Base-by-base conservation (phyloP, 1,140 invertebrate species). In the Dinothrombium tinctorium region DNA sequence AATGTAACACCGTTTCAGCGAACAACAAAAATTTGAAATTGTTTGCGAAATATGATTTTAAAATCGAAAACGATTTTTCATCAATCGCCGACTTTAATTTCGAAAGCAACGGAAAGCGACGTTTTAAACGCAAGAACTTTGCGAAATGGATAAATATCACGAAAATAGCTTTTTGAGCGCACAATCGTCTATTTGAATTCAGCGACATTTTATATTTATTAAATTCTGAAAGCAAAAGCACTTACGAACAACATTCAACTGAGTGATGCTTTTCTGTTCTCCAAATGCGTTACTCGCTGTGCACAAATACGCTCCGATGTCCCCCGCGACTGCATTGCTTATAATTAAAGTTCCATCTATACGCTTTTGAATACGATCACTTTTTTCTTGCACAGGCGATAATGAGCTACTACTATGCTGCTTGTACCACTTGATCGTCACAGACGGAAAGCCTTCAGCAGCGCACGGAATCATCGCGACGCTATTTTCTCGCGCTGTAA, bases 271-370 rank as follows among this genome's bases (percentile, higher is more conserved):
- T 29, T 15, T 11, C 15, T 29, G 11, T 29, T 29, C 28, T n/a
- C 28, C 28, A 29, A n/a, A 29, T 4, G 28, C 15, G 4, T 29
- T 29, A 29, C 28, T 29, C 15, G 28, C 28, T n/a, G 12, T 11
- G 15, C 28, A 29, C 12, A 29, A 29, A 29, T 29, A 29, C 11
- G 28, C 15, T 4, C 28, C 28, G 11, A 15, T n/a, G 15, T 29
- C 28, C 15, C 15, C 11, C 15, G 28, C 28, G 15, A n/a, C 15
- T n/a, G 15, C 28, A 29, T 29, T n/a, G 28, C 11, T 29, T 11
- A 29, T 29, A n/a, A 29, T n/a, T 29, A 29, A 29, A 29, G 28
- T 29, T 29, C 28, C 28, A 29, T 29, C 28, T 29, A 29, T 29
- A 4, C 28, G 28, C 15, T n/a, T 29, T 15, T 29, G 12, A n/a